Conservation (phyloP, 2,888 invertebrate genomes). For the Diadegma fenestrale region DNA sequence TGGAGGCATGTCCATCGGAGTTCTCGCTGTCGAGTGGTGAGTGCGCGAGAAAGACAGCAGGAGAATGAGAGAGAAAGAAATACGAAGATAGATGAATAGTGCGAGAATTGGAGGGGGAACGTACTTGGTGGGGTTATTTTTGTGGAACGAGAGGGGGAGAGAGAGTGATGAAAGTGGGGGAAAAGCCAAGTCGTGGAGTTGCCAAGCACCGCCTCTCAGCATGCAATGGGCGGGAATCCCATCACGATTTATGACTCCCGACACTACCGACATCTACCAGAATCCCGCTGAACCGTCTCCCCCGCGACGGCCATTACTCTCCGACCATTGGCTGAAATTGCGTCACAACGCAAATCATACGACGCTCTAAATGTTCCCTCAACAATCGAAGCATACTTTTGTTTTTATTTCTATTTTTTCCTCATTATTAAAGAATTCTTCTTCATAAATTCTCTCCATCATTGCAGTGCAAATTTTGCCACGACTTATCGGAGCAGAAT, state of each 20-base stretch:
- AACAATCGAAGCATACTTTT: conserved; percentile 54
- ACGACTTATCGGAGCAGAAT: background rate
- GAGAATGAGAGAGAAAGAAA: conserved; percentile 12
- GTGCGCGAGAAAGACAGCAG: conserved; percentile 29
- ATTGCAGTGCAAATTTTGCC: background rate
- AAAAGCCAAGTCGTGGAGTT: conserved; percentile 83
- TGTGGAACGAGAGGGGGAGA: conserved; percentile 63
- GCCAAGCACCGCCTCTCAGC: conserved; percentile 86
- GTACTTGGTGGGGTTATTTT: conserved; percentile 67
- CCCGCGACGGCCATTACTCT: conserved; percentile 87
- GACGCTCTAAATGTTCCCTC: conserved; percentile 75
- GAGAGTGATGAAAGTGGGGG: conserved; percentile 67
- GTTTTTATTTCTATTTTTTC: conserved; percentile 1
- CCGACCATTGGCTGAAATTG: conserved; percentile 86
- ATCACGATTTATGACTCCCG: conserved; percentile 81
- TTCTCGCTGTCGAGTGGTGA: conserved; percentile 54
- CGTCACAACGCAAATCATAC: conserved; percentile 82
- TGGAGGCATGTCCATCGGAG: conserved; percentile 74
- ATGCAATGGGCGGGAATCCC: conserved; percentile 87
- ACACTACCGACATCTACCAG: conserved; percentile 86
- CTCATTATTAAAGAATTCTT: conserved; percentile 13
- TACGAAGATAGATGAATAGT: background rate
- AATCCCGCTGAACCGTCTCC: conserved; percentile 83
- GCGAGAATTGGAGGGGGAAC: conserved; percentile 25
- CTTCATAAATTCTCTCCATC: conserved; percentile 45